phyloP scores from a whole-genome alignment of 53 echinoderm and acorn worm species.

The Stichopus horrens region DNA sequence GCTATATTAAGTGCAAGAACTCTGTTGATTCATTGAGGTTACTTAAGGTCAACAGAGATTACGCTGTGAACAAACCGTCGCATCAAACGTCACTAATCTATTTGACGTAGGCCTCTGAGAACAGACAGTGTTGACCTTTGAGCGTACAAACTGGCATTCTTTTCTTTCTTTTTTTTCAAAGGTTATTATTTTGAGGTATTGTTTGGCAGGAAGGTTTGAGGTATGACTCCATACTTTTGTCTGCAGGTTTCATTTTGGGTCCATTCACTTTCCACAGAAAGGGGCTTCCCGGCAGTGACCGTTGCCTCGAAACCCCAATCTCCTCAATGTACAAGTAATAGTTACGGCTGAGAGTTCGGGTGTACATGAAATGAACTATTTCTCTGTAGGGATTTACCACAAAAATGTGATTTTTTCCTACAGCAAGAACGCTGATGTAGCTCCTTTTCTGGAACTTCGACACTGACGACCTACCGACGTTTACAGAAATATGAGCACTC shows the following conservation, averaged over 20 bases:
- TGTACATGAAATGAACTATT: not conserved
- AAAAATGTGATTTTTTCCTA: not conserved
- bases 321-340: not conserved
- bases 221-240: not conserved
- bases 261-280: not conserved
- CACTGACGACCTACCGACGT: not conserved
- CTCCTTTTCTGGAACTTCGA: not conserved
- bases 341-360: not conserved
- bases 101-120: no score
- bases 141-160: no score
- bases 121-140: no score
- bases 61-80: no score
- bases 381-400: not conserved
- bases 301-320: not conserved
- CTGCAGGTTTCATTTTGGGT: not conserved
- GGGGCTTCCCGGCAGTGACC: not conserved
- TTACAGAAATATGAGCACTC: not conserved
- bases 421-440: not conserved
- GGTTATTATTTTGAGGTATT: not conserved
- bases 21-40: no score
- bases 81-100: no score
- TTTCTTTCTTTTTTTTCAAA: no score
- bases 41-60: no score
- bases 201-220: not conserved
- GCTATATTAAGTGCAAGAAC: no score